Percentiles rank a stretch among this genome's conserved stretches.
These are phyloP conservation scores for Manduca sexta DNA, from an alignment of 1,140 invertebrate genomes.

Conservation along the genomic window DNA sequence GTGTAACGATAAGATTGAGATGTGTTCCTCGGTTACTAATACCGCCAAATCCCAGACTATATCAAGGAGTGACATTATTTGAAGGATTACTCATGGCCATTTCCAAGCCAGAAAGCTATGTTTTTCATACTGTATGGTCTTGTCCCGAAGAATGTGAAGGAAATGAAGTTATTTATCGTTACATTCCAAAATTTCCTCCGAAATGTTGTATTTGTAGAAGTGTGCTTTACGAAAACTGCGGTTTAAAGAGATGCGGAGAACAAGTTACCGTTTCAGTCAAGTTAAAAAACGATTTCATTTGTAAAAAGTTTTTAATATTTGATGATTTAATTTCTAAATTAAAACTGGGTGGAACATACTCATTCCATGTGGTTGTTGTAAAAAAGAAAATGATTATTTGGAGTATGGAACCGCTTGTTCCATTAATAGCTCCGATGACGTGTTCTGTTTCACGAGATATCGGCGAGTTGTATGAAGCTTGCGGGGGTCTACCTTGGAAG, in stretches of 20 bases:
- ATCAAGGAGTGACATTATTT: constrained; percentile 29
- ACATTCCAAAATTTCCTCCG: constrained; percentile 50
- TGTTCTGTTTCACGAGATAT: constrained; percentile 36
- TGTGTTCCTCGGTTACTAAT: constrained; percentile 29
- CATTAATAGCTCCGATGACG: constrained; percentile 28
- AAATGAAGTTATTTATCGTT: constrained; percentile 51
- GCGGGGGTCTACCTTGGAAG: constrained; percentile 46
- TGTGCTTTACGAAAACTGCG: constrained; percentile 51
- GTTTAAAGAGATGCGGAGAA: constrained; percentile 49
- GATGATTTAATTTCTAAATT: constrained; percentile 49
- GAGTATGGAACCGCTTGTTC: constrained; percentile 38
- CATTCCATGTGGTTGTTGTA: constrained; percentile 29
- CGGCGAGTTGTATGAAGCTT: constrained; percentile 34
- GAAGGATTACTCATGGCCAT: constrained; percentile 39
- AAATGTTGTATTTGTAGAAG: constrained; percentile 54
- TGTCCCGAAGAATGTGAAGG: constrained; percentile 63
- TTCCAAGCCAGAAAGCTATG: constrained; percentile 42
- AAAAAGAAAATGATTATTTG: constrained; percentile 40
- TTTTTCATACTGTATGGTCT: constrained; percentile 59
- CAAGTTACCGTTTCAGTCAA: constrained; percentile 42
- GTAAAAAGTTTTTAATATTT: constrained; percentile 31
- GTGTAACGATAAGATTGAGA: constrained; percentile 38
- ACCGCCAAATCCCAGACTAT: constrained; percentile 19
- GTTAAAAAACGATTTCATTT: constrained; percentile 26
- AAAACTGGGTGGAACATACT: constrained; percentile 34